Evolutionary conservation across 92 coral and sea anemone species (phyloP), one percentile per base, ranked within the genome.

Genomic region (Pocillopora grandis): DNA sequence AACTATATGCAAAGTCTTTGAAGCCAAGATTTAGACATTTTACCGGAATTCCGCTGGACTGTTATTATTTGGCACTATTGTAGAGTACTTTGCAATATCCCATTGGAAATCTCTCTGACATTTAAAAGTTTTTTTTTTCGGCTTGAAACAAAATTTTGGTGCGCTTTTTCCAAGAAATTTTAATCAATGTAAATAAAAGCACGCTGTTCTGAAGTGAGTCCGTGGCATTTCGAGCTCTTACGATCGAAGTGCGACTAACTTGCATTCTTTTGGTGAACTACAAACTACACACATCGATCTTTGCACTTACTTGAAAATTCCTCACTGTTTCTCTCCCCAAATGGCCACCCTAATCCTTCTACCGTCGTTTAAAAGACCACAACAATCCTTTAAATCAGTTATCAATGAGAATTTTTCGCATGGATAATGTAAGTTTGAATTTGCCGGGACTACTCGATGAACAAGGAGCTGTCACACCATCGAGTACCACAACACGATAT

Each of bases 351-450:
- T 73, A 56, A 16, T 52, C 1, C 74, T 20, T 61, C 64, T 63
- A 33, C 60, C 71, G 73, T 82, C 79, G 58, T 31, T 10, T 64
- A 72, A 37, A 18, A 83, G 73, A 82, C 79, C 79, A 72, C 72
- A 62, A 82, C 70, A 62, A 72, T 72, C 79, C 33, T 1, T n/a
- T 21, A 13, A 64, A 62, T 48, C 56, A 80, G 35, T 33, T 67
- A 31, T 23, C 62, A 20, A 68, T 31, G 78, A 73, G 48, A 13
- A 23, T 35, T 12, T 73, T 66, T 31, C 48, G 70, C 52, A 56
- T 31, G 23, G 58, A 49, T 59, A 58, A 89, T 57, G 74, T 82
- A 86, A 81, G 79, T 90, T 90, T 84, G 83, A 90, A 90, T 90
- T 90, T 87, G 89, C 93, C 93, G 93, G 93, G 61, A 72, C 42